A percentile compares a stretch with the other conserved stretches of the same genome.
These are phyloP conservation scores for Aphelenchoides besseyi DNA, from an alignment of 1,140 invertebrate genomes.

Conservation along the genomic window DNA sequence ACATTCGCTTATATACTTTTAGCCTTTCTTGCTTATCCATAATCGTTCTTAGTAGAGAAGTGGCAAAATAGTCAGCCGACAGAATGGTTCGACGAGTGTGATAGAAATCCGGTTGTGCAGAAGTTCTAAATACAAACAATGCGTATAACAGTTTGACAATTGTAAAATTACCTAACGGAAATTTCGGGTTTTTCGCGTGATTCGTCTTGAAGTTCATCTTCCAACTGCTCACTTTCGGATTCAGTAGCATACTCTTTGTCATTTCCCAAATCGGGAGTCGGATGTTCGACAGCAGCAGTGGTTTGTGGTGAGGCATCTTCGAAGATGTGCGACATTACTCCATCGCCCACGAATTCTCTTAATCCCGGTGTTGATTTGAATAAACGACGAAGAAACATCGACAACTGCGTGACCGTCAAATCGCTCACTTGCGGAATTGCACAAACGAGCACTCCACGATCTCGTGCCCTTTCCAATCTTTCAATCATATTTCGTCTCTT, in stretches of 20 bases:
- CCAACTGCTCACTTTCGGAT: not conserved
- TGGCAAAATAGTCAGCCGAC: not conserved
- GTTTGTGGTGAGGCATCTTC: slow-evolving; percentile 9
- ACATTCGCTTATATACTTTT: not conserved
- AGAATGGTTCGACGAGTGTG: not conserved
- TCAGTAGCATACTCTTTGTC: slow-evolving; percentile 4
- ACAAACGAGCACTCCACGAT: not conserved
- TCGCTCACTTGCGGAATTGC: slow-evolving; percentile 16
- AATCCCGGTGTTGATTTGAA: slow-evolving; percentile 13
- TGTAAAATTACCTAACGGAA: not conserved
- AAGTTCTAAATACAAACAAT: slow-evolving; percentile 6
- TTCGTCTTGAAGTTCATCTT: slow-evolving; percentile 7
- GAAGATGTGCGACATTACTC: slow-evolving; percentile 4
- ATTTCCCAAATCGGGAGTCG: not conserved
- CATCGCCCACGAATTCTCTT: slow-evolving; percentile 14
- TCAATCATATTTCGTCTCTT: slow-evolving; percentile 19
- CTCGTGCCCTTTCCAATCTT: slow-evolving; percentile 13
- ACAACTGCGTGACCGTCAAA: slow-evolving; percentile 11
- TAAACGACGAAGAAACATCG: slow-evolving; percentile 8
- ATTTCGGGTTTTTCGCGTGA: slow-evolving; percentile 4
- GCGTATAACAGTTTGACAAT: slow-evolving; percentile 1
- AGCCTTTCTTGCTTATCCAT: slow-evolving; percentile 11
- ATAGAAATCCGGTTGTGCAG: slow-evolving; percentile 11
- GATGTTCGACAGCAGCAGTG: not conserved
- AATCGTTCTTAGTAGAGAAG: not conserved